These are phyloP conservation scores for Fistularia commersonii DNA, from an alignment of 2,797 vertebrate genomes.

Conservation along the genomic window DNA sequence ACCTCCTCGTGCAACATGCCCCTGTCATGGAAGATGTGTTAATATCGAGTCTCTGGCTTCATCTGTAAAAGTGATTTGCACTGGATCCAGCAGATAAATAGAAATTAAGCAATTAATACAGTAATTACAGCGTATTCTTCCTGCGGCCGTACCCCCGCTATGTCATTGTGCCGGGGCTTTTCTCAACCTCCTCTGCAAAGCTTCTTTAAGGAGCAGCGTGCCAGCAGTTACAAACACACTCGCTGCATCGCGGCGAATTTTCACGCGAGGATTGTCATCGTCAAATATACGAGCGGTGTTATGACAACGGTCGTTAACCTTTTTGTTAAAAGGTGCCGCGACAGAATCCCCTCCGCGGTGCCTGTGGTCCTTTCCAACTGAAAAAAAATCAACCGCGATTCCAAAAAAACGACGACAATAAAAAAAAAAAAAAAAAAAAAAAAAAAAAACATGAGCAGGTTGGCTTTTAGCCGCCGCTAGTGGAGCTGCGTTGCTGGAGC, in stretches of 20 bases:
- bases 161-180: conserved; percentile 44
- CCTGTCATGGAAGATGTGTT: conserved; percentile 72
- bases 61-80: conserved; percentile 69
- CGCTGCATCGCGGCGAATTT: background rate
- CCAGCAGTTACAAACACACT: conserved; percentile 14
- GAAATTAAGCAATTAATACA: conserved; percentile 75
- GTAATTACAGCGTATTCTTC: conserved; percentile 66
- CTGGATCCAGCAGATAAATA: conserved; percentile 68
- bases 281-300: too few relatives aligned
- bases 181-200: conserved; percentile 17
- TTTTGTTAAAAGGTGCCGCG: too few relatives aligned
- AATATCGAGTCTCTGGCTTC: conserved; percentile 70
- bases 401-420: too few relatives aligned
- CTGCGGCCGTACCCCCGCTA: conserved; percentile 46
- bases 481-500: too few relatives aligned
- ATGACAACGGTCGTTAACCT: too few relatives aligned
- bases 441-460: too few relatives aligned
- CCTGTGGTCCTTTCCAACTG: too few relatives aligned
- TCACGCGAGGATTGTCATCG: too few relatives aligned
- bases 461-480: too few relatives aligned
- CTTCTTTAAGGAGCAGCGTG: conserved; percentile 21
- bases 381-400: too few relatives aligned
- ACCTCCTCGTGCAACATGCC: conserved; percentile 24
- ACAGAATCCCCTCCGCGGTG: too few relatives aligned
- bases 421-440: too few relatives aligned